Conservation (phyloP, 2,797 vertebrate genomes). For the Dicrostonyx torquatus region DNA sequence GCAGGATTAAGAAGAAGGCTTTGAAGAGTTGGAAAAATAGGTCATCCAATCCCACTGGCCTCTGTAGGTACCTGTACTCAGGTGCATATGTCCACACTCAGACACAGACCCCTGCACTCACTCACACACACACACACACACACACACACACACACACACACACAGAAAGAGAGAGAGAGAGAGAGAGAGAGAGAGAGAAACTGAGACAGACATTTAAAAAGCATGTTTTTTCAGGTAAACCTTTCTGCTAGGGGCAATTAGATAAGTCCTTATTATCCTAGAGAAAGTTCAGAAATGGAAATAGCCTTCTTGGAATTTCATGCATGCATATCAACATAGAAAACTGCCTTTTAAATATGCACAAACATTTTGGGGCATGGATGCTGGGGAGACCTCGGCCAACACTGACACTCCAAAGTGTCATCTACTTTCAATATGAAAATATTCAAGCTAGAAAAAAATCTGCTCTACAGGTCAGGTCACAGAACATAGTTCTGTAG, state of each 20-base stretch:
- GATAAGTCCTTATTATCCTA: background rate
- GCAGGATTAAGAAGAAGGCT: background rate
- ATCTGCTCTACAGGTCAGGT: background rate
- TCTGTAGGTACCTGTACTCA: background rate
- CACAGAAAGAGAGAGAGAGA: background rate
- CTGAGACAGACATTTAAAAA: background rate
- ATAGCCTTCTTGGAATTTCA: background rate
- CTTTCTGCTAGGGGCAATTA: background rate
- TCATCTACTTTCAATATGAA: background rate
- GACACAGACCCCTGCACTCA: background rate
- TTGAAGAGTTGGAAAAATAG: background rate
- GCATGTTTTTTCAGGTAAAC: background rate
- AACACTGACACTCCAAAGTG: background rate
- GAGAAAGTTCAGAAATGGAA: constrained; percentile 33
- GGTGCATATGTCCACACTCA: background rate
- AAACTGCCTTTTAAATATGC: background rate
- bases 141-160: background rate
- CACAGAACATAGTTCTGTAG: background rate
- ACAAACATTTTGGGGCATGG: background rate
- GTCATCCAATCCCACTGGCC: background rate
- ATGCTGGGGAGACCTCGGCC: background rate
- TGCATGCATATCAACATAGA: background rate
- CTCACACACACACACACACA: background rate
- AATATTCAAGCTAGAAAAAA: background rate
- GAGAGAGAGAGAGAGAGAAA: background rate